Conservation (phyloP, 2,113 vertebrate genomes). For the Oxyura jamaicensis region DNA sequence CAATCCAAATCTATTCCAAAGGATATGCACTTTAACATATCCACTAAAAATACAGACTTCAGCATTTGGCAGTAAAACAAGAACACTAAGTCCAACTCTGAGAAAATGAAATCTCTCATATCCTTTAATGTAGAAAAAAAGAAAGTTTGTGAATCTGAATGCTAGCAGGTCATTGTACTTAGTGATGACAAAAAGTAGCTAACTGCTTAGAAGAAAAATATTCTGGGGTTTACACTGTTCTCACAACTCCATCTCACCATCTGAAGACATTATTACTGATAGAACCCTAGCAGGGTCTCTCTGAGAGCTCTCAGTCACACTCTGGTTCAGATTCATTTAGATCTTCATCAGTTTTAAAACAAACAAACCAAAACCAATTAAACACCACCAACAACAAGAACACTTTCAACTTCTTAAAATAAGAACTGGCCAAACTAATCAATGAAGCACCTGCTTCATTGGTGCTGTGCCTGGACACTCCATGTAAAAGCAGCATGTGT, state of each 20-base stretch:
- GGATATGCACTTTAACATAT: neutral
- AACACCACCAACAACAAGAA: neutral
- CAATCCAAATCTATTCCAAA: neutral
- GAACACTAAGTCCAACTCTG: neutral
- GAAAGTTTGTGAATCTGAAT: neutral
- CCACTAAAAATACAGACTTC: neutral
- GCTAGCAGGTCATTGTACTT: neutral
- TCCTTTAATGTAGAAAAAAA: neutral
- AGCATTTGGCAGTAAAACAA: neutral
- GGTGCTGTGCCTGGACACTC: neutral
- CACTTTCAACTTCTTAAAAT: neutral
- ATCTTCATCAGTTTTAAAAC: neutral
- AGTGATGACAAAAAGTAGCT: neutral
- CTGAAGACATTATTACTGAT: neutral
- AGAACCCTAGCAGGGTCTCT: rapidly evolving
- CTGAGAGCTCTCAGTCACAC: neutral
- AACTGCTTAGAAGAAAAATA: neutral
- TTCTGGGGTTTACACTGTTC: neutral
- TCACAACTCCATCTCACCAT: neutral
- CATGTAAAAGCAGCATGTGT: rapidly evolving
- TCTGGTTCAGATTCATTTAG: neutral
- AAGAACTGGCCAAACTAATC: neutral
- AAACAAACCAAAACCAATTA: too few relatives aligned
- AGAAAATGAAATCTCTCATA: neutral
- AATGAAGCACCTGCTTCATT: neutral